These are phyloP conservation scores for Aphyosemion australe DNA, from an alignment of 2,113 vertebrate genomes.

Conservation along the genomic window DNA sequence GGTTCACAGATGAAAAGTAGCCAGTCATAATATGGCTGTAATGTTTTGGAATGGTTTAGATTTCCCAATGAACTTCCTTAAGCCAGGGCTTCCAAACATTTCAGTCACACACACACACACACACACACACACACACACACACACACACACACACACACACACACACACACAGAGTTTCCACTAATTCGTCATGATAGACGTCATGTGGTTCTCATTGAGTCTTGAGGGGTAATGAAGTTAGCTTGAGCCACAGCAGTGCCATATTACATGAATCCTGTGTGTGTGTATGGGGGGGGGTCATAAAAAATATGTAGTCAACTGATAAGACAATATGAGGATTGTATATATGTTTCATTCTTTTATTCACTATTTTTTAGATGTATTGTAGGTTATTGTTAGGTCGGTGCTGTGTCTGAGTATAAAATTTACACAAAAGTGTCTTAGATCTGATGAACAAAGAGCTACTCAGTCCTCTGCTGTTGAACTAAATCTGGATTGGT, in stretches of 20 bases:
- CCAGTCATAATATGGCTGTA: slow-evolving; percentile 62
- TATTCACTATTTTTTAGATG: neutral
- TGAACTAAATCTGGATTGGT: neutral
- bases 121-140: neutral
- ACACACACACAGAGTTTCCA: slow-evolving; percentile 24
- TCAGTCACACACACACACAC: neutral
- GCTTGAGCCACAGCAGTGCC: slow-evolving; percentile 9
- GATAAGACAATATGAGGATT: slow-evolving; percentile 39
- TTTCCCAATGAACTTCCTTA: slow-evolving; percentile 62
- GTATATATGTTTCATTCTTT: slow-evolving; percentile 36
- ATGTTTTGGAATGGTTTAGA: slow-evolving; percentile 66
- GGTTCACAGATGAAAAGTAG: slow-evolving; percentile 45
- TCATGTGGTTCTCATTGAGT: slow-evolving; percentile 67
- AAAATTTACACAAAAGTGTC: neutral
- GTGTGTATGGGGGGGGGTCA: slow-evolving; percentile 15
- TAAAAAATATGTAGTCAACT: slow-evolving; percentile 14
- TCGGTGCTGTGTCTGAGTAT: neutral
- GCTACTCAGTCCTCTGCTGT: neutral
- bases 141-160: neutral
- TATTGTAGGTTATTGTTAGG: neutral
- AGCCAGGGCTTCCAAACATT: slow-evolving; percentile 29
- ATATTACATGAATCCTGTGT: slow-evolving; percentile 17
- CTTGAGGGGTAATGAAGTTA: slow-evolving; percentile 62
- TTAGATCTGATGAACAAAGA: neutral
- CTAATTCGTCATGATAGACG: slow-evolving; percentile 27